Evolutionary conservation across 1,140 invertebrate genomes (phyloP).

Genomic region (Leguminivora glycinivorella): DNA sequence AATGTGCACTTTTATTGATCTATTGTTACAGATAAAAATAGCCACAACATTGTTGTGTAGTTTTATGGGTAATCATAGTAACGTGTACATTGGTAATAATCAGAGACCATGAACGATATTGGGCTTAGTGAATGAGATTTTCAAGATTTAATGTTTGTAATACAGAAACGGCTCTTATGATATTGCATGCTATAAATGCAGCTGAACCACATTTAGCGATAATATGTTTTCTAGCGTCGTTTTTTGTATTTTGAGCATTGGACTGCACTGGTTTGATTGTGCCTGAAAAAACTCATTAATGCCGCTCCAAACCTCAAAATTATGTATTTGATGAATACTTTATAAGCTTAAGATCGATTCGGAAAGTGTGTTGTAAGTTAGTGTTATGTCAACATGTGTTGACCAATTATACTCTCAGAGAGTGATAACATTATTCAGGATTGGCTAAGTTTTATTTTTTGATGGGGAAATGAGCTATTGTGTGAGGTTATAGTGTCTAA

Average conservation of each 20-base stretch:
- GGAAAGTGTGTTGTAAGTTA: conserved; percentile 64
- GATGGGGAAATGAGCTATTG: conserved; percentile 73
- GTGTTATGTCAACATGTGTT: conserved; percentile 60
- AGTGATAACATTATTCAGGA: conserved; percentile 79
- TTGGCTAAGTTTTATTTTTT: conserved; percentile 73
- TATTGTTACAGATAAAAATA: conserved; percentile 50
- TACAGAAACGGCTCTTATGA: conserved; percentile 46
- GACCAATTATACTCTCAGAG: conserved; percentile 60
- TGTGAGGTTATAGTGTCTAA: conserved; percentile 78
- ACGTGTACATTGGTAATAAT: conserved; percentile 62
- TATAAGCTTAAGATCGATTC: conserved; percentile 65
- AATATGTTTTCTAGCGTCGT: conserved; percentile 39
- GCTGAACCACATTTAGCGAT: background rate
- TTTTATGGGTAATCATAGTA: conserved; percentile 47
- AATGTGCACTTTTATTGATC: conserved; percentile 46
- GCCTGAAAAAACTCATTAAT: conserved; percentile 76
- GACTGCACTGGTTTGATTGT: conserved; percentile 75
- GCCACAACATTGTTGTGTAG: conserved; percentile 43
- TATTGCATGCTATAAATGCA: conserved; percentile 1
- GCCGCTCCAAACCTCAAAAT: conserved; percentile 79
- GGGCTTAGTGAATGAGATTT: conserved; percentile 58
- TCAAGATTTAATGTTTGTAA: conserved; percentile 57
- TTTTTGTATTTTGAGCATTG: conserved; percentile 68
- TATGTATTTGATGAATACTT: conserved; percentile 71
- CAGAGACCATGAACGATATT: conserved; percentile 55